These are phyloP conservation scores for Daubentonia madagascariensis DNA, from an alignment of 2,113 vertebrate genomes.

Conservation along the genomic window DNA sequence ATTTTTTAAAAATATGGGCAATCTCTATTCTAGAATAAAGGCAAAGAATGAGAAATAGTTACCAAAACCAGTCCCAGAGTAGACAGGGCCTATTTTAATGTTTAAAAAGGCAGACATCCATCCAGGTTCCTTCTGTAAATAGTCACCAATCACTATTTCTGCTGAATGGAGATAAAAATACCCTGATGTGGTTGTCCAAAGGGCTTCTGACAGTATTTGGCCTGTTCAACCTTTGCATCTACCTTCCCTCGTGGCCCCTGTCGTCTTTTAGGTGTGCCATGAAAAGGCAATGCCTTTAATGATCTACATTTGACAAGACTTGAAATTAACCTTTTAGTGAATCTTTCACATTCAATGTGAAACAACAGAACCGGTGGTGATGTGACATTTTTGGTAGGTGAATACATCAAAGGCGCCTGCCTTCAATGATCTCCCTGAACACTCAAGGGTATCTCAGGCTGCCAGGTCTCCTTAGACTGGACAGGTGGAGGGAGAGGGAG, in stretches of 20 bases:
- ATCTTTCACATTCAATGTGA: constrained; percentile 85
- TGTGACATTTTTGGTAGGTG: constrained; percentile 90
- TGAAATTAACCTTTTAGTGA: constrained; percentile 89
- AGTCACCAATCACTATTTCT: not conserved
- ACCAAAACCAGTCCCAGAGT: constrained; percentile 4
- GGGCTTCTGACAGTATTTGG: not conserved
- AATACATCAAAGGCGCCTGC: constrained; percentile 90
- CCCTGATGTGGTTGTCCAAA: not conserved
- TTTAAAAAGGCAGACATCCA: not conserved
- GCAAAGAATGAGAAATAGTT: constrained; percentile 31
- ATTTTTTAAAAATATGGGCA: constrained; percentile 29
- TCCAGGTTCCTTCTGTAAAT: not conserved
- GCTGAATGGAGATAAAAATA: not conserved
- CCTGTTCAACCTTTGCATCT: not conserved
- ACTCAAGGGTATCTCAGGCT: constrained; percentile 87
- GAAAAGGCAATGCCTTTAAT: constrained; percentile 74
- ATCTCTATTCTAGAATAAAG: constrained; percentile 46
- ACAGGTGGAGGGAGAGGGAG: constrained; percentile 76
- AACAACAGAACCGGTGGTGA: constrained; percentile 87
- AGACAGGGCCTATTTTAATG: not conserved
- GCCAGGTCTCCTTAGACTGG: constrained; percentile 89
- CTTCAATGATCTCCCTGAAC: constrained; percentile 89
- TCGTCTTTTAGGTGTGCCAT: constrained; percentile 40
- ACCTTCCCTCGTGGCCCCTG: constrained; percentile 33
- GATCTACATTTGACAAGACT: constrained; percentile 82